Conservation (phyloP, 1,140 invertebrate genomes). For the Drosophila mojavensis region DNA sequence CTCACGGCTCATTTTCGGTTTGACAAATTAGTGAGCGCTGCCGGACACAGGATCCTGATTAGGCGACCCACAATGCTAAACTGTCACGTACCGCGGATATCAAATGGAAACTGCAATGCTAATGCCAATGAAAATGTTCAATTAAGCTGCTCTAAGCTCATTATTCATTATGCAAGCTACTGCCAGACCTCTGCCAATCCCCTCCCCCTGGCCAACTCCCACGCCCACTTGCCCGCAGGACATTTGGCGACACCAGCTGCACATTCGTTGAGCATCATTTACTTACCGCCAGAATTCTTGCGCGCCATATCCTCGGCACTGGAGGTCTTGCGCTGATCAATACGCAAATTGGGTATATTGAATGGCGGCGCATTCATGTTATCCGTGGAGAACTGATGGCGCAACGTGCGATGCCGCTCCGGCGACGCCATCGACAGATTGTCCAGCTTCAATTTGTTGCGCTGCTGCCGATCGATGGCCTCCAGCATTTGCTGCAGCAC, state of each 20-base stretch:
- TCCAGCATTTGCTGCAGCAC: constrained; percentile 97
- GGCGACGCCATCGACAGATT: constrained; percentile 90
- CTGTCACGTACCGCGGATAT: constrained; percentile 69
- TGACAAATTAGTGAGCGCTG: constrained; percentile 44
- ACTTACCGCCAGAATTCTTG: constrained; percentile 90
- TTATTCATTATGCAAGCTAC: constrained; percentile 10
- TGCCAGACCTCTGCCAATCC: background rate
- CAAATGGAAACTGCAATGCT: constrained; percentile 35
- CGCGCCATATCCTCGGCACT: constrained; percentile 94
- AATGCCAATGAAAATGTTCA: constrained; percentile 56
- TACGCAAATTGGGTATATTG: constrained; percentile 93
- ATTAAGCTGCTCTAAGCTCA: constrained; percentile 61
- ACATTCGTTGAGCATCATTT: background rate
- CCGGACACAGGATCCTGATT: constrained; percentile 26
- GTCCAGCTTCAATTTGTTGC: constrained; percentile 93
- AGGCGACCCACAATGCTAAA: constrained; percentile 27
- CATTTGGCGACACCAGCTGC: background rate
- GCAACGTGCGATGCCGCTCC: constrained; percentile 89
- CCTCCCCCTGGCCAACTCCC: background rate
- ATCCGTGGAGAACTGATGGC: constrained; percentile 93
- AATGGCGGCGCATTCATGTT: constrained; percentile 93
- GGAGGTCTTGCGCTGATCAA: constrained; percentile 93
- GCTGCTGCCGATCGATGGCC: constrained; percentile 94
- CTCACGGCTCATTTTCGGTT: constrained; percentile 35
- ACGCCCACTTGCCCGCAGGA: too few relatives aligned